phyloP scores from a whole-genome alignment of 1,140 invertebrate genomes.

The Mya arenaria region DNA sequence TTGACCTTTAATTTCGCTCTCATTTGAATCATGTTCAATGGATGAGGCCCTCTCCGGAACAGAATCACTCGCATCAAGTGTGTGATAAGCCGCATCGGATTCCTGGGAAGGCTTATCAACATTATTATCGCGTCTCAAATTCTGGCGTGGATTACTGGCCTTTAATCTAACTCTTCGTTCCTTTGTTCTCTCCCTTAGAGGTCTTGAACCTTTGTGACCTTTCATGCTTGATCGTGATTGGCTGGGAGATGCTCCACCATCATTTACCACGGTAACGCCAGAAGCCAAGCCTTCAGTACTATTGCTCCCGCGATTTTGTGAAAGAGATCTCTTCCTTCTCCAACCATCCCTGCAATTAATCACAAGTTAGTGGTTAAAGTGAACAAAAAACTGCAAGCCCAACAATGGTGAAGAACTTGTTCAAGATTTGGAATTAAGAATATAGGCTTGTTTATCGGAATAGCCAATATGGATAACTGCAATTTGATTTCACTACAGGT shows the following conservation, averaged over 20 bases:
- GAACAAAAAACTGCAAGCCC: too few species aligned
- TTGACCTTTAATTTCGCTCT: not conserved
- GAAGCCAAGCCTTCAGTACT: not conserved
- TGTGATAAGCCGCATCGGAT: slow-evolving; percentile 54
- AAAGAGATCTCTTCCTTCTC: slow-evolving; percentile 52
- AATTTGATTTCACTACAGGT: too few species aligned
- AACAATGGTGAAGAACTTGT: too few species aligned
- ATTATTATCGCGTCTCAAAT: slow-evolving; percentile 6
- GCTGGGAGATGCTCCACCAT: not conserved
- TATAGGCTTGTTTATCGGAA: too few species aligned
- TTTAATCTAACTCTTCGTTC: slow-evolving; percentile 35
- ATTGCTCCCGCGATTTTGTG: slow-evolving; percentile 44
- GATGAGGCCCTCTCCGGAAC: slow-evolving; percentile 41
- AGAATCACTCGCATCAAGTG: slow-evolving; percentile 55
- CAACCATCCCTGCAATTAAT: slow-evolving; percentile 37
- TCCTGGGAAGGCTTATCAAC: slow-evolving; percentile 43
- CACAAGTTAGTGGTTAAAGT: too few species aligned
- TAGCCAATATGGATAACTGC: too few species aligned
- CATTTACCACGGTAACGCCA: not conserved
- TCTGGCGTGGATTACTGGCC: slow-evolving; percentile 10
- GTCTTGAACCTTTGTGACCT: slow-evolving; percentile 36
- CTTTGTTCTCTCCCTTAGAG: slow-evolving; percentile 39
- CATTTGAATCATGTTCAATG: slow-evolving; percentile 25
- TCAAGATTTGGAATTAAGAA: too few species aligned
- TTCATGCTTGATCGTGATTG: slow-evolving; percentile 48